Percentiles rank a stretch among this genome's conserved stretches.
Conservation (phyloP, 2,797 vertebrate species). For the Odontamblyopus lacepedii region DNA sequence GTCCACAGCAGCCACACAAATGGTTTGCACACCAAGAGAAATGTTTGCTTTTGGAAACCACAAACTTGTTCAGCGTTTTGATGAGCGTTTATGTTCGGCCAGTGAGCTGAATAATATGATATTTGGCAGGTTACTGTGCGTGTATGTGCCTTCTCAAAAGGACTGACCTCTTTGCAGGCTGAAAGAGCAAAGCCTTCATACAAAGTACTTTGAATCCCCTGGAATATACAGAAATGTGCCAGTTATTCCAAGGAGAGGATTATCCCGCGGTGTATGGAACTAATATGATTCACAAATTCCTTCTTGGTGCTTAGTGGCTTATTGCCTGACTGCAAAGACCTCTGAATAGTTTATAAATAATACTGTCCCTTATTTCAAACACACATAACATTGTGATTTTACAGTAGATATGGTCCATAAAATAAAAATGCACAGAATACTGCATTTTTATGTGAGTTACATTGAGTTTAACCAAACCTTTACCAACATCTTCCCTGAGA, state of each 20-base stretch:
- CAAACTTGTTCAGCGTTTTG: constrained; percentile 31
- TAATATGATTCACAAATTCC: constrained; percentile 70
- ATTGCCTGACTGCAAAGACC: constrained; percentile 61
- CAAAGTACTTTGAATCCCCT: constrained; percentile 59
- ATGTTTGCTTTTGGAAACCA: constrained; percentile 57
- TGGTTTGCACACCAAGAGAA: constrained; percentile 23
- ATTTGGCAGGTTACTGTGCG: constrained; percentile 34
- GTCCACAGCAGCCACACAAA: constrained; percentile 24
- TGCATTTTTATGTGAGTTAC: background rate
- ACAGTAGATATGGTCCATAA: no score
- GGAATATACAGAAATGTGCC: constrained; percentile 69
- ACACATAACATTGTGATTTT: constrained; percentile 41
- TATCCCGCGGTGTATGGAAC: constrained; percentile 70
- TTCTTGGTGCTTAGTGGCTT: constrained; percentile 63
- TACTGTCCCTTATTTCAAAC: constrained; percentile 44
- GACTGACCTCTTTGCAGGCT: constrained; percentile 68
- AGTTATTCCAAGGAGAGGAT: constrained; percentile 71
- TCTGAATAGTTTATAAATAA: constrained; percentile 59
- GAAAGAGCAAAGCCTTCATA: constrained; percentile 64
- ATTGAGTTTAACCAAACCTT: background rate
- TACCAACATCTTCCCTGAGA: constrained; percentile 11
- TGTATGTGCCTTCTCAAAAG: constrained; percentile 46
- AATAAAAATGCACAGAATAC: background rate
- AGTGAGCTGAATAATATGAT: constrained; percentile 55
- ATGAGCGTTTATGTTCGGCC: constrained; percentile 58